Evolutionary conservation across 2,797 vertebrate genomes (phyloP), one percentile per base, ranked within the genome.

Genomic region (Fringilla coelebs): DNA sequence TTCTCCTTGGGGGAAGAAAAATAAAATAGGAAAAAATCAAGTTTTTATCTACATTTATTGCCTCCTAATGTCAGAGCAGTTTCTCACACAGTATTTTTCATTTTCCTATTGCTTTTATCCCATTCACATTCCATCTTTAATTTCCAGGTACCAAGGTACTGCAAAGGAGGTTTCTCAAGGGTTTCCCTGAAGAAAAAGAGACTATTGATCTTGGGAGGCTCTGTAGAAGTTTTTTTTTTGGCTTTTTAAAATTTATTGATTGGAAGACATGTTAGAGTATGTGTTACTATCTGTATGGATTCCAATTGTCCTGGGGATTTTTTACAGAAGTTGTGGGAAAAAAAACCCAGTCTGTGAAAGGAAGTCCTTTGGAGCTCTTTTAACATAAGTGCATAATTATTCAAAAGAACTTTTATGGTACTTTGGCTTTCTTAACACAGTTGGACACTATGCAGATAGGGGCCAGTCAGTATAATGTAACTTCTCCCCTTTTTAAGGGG

Each of bases 401-500:
- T 77, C 52, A 34, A 78, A 81, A 61, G 13, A 21, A 20, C 7
- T 46, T 87, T 36, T 63, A 36, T 58, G 21, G 28, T 43, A 43
- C 6, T 65, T 19, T 61, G 22, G 5, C 6, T 88, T 90, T 86
- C 52, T 22, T 83, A 60, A 67, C 14, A 29, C 13, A 48, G 11
- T 19, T 84, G 58, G 22, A 54, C 7, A 26, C 10, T 49, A 6
- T 31, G n/a, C 28, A 78, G 24, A 25, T 38, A 54, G 82, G 38
- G 7, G 29, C 3, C 4, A 68, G 21, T 40, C 15, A 12, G 3
- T 22, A 36, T 5, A 67, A 11, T 1, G 1, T 19, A n/a, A 38
- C 1, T 67, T 31, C 51, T 10, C 7, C 4, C 3, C 7, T 3
- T 67, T 55, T 90, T 72, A 34, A 70, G 3, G 9, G 2, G 0